Evolutionary conservation across 2,797 vertebrate species (phyloP).

Genomic region (Cossypha polioptera): DNA sequence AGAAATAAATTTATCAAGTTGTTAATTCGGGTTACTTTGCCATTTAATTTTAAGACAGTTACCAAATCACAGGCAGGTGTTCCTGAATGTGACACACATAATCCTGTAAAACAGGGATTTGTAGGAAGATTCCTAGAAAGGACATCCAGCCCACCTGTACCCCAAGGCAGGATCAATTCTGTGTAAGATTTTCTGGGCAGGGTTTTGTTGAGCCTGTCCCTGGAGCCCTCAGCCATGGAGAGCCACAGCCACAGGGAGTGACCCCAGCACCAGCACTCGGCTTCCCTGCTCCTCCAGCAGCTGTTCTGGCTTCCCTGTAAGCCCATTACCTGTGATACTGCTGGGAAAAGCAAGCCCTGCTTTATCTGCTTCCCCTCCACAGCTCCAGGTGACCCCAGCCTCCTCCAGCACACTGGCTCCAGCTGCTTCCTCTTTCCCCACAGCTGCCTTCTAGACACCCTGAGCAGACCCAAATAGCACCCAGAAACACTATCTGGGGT

Average conservation of each 20-base stretch:
- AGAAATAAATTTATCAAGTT: neutral
- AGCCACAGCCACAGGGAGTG: accelerated
- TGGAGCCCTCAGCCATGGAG: neutral
- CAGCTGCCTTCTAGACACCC: neutral
- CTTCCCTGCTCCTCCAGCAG: neutral
- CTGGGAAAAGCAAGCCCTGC: neutral
- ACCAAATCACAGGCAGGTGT: neutral
- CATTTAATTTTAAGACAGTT: neutral
- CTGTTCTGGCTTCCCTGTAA: neutral
- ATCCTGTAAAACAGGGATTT: neutral
- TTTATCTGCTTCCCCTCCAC: neutral
- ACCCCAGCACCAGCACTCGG: accelerated
- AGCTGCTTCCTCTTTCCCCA: neutral
- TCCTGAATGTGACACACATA: neutral
- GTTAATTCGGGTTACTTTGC: neutral
- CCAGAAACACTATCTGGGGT: neutral
- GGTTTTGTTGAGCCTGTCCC: neutral
- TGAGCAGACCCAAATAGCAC: neutral
- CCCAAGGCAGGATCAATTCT: neutral
- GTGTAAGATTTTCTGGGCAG: neutral
- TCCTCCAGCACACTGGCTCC: neutral
- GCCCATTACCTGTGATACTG: neutral
- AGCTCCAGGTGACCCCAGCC: neutral
- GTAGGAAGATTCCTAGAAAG: neutral
- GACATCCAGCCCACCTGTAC: neutral